Evolutionary conservation across 2,797 vertebrate species (phyloP).

Genomic region (Neosilurus mollespiculum): DNA sequence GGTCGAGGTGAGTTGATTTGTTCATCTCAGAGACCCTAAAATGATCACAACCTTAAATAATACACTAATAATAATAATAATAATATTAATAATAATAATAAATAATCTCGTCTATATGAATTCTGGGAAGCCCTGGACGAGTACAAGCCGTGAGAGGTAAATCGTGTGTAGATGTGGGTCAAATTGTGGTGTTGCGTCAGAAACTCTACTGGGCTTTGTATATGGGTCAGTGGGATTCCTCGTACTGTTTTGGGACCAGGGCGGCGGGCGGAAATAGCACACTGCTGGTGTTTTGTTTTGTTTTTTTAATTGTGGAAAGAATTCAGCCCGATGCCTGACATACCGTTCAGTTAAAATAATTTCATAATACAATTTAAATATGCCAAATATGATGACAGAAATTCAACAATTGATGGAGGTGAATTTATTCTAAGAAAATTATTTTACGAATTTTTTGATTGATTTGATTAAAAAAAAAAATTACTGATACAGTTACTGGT

Average conservation of each 20-base stretch:
- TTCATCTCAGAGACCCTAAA: background rate
- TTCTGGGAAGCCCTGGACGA: conserved; percentile 24
- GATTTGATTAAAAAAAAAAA: background rate
- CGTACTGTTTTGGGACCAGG: conserved; percentile 44
- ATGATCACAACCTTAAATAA: too few relatives aligned
- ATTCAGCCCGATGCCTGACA: background rate
- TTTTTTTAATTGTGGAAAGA: background rate
- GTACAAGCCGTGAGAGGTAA: background rate
- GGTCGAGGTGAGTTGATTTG: conserved; percentile 82
- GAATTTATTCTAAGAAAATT: background rate
- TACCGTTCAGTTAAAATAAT: background rate
- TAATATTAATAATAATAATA: background rate
- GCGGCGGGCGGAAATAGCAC: conserved; percentile 27
- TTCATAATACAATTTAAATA: background rate
- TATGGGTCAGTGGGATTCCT: conserved; percentile 59
- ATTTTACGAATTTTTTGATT: background rate
- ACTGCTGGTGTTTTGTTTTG: background rate
- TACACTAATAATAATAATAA: too few relatives aligned
- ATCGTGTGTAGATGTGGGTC: conserved; percentile 40
- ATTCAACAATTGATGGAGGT: background rate
- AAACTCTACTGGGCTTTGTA: conserved; percentile 50
- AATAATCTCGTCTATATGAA: background rate
- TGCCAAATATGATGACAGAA: background rate
- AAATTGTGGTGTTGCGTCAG: conserved; percentile 37
- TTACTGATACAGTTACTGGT: background rate